phyloP scores from a whole-genome alignment of 2,888 invertebrate species.

The Cryptocephalus moraei region DNA sequence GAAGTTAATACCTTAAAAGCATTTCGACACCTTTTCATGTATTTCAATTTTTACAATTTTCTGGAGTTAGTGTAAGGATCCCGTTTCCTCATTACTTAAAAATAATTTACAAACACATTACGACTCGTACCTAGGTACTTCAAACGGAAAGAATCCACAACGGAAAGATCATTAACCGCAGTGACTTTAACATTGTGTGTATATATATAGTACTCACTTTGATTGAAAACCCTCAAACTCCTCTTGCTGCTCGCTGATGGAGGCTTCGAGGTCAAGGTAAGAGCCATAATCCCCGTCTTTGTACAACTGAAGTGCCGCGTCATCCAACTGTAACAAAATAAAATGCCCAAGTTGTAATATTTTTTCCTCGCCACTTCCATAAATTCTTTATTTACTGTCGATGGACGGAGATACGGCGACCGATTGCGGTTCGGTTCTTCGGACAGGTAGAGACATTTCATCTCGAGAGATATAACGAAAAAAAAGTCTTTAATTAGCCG shows the following conservation, averaged over 20 bases:
- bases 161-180: not conserved
- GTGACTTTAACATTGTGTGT: slow-evolving; percentile 4
- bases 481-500: no score
- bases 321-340: slow-evolving; percentile 76
- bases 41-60: no score
- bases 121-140: no score
- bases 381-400: slow-evolving; percentile 5
- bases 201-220: slow-evolving; percentile 70
- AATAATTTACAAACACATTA: no score
- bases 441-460: no score
- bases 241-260: slow-evolving; percentile 93
- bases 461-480: no score
- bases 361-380: slow-evolving; percentile 6
- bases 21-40: no score
- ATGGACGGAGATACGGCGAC: no score
- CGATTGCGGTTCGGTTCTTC: no score
- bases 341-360: slow-evolving; percentile 4
- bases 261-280: slow-evolving; percentile 93
- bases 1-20: no score
- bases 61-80: no score
- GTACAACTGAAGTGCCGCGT: slow-evolving; percentile 93
- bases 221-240: slow-evolving; percentile 93
- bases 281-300: slow-evolving; percentile 95
- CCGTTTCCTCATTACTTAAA: no score
- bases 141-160: not conserved